Percentiles rank a stretch among this genome's conserved stretches.
Evolutionary conservation across 2,113 vertebrate genomes (phyloP).

Genomic region (Serilophus lunatus): DNA sequence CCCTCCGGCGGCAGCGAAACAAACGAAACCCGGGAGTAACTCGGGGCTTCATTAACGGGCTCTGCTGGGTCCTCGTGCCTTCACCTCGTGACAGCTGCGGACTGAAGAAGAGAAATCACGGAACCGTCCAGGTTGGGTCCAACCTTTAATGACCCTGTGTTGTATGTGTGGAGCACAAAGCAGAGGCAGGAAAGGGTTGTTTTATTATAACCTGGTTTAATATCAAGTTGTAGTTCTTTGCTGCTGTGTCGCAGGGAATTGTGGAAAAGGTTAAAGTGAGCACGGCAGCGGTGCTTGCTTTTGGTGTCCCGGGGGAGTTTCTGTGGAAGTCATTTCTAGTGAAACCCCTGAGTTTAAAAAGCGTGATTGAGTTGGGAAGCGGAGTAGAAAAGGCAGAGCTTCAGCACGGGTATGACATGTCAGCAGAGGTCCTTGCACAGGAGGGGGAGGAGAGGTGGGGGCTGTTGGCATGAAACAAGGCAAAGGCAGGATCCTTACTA

Average conservation of each 20-base stretch:
- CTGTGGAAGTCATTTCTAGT: background rate
- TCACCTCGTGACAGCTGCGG: background rate
- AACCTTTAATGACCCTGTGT: background rate
- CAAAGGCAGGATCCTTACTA: background rate
- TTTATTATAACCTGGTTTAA: background rate
- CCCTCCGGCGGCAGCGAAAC: constrained; percentile 10
- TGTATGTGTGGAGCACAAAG: background rate
- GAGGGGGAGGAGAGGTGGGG: background rate
- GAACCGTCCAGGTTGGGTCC: background rate
- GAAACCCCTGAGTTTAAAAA: background rate
- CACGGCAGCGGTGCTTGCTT: background rate
- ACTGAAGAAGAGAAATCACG: background rate
- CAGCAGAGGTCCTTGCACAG: background rate
- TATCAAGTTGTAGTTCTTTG: background rate
- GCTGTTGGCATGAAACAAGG: background rate
- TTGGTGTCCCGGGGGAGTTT: background rate
- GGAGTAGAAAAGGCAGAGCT: background rate
- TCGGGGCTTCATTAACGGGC: background rate
- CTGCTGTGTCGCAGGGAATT: background rate
- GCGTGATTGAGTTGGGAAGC: background rate
- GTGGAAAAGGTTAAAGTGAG: background rate
- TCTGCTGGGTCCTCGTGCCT: background rate
- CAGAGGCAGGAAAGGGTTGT: background rate
- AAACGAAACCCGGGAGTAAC: background rate
- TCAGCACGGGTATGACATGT: background rate